Base-by-base conservation (phyloP, 2,888 invertebrate genomes). In the Drosophila merina region DNA sequence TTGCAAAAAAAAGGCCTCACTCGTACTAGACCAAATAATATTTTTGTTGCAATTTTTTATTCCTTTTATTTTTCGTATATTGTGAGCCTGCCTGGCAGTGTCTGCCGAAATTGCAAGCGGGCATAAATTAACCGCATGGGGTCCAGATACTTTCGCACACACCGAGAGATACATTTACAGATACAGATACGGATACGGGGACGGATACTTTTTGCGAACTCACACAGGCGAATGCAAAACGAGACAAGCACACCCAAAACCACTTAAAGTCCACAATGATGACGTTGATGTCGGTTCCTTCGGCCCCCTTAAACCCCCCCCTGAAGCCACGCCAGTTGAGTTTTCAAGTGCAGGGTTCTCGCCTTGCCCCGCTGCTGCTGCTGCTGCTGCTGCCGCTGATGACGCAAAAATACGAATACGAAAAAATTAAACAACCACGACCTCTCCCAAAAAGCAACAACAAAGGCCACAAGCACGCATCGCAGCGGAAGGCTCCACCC, bases 101-200 rank as follows among this genome's bases (percentile, higher is more conserved):
- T 88, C 85, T 79, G 87, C 88, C 87, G 72, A 86, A 87, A 87
- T 88, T 87, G 81, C 80, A 83, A 80, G 77, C 77, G 73, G 74
- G 78, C 80, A 88, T 82, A 80, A 86, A 80, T 79, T 79, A 82
- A 86, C 79, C 77, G 84, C 84, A 85, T 88, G 84, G 86, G 84
- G 84, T 85, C 88, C 88, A 87, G 75, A 86, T 70, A 75, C 64
- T 68, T 57, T 57, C 70, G 45, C 64, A 72, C 71, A 74, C 52
- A 71, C 57, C 33, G 40, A 58, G 63, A 49, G 20, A 20, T 20
- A 20, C 20, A 2, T 2, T 1, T 20, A 20, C 20, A 71, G 48
- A 62, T 45, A 57, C 57, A 70, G 42, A 73, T 50, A 70, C 47
- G 62, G 25, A 50, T 28, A 67, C 64, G 55, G n/a, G 3, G 3